Evolutionary conservation across 2,113 vertebrate species (phyloP), one percentile per base, ranked within the genome.

Genomic region (Cettia cetti): DNA sequence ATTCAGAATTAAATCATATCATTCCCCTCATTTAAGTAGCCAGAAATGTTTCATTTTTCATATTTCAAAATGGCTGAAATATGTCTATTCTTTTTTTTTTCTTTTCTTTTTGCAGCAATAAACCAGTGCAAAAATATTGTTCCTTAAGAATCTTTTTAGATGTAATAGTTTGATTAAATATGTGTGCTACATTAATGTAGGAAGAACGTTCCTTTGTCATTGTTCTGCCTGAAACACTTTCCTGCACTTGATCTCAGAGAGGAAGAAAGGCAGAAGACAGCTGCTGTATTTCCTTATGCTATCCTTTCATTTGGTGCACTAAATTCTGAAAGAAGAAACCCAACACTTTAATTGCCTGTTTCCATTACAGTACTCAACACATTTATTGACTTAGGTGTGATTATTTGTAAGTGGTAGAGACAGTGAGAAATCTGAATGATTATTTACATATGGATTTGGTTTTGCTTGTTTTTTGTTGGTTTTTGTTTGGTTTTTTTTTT

Each of bases 1-100:
- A 82, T 80, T 86, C 45, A 64, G 30, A 72, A 69, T 86, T 81
- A 94, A 95, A 89, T 89, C n/a, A 21, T 45, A 72, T 37, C 3
- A 35, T 66, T 89, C 16, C 3, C 18, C 10, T 75, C 31, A 68
- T 71, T 86, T 94, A 94, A 70, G 57, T 37, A 95, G 40, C 61
- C 66, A 91, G 23, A 90, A 79, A 87, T 61, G 1, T 26, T 85
- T 88, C 53, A 18, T 1, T 81, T 95, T 81, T 74, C 27, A 7
- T 66, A 61, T 75, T 68, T 87, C 35, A 89, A 87, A 79, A 92
- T 89, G 47, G 40, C 24, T 70, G 69, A 78, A 59, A 23, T 75
- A 44, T 6, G 27, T 37, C 35, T 15, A 4, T 17, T 71, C 3
- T 52, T 68, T 49, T 42, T 52, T 68, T 49, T 42, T 80, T n/a